Percentiles rank a stretch among this genome's conserved stretches.
Conservation (phyloP, 2,797 vertebrate species). For the Halcyon leucocephala region DNA sequence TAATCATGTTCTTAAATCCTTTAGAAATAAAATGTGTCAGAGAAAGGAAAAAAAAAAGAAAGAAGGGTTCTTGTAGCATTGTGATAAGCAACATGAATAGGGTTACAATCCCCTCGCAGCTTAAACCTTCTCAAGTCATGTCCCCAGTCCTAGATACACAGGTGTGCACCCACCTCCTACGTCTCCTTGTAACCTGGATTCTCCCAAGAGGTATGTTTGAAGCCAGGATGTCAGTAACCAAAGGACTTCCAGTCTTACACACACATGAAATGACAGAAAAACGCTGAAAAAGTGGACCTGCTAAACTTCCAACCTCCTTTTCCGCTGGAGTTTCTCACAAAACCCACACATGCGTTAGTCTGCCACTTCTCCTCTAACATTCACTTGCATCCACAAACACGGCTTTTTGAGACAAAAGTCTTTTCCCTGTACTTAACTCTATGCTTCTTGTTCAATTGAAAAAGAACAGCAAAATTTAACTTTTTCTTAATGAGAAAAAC, state of each 20-base stretch:
- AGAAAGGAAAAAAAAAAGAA: not conserved
- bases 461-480: not conserved
- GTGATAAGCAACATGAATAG: not conserved
- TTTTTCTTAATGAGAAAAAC: not conserved
- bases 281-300: not conserved
- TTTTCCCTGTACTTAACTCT: not conserved
- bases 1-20: not conserved
- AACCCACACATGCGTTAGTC: not conserved
- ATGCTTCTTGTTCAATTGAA: not conserved
- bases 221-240: not conserved
- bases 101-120: not conserved
- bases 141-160: not conserved
- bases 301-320: not conserved
- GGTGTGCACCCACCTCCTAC: not conserved
- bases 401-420: not conserved
- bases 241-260: not conserved
- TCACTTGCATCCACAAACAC: not conserved
- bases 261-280: not conserved
- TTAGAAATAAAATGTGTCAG: not conserved
- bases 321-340: not conserved
- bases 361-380: not conserved
- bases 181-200: not conserved
- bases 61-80: not conserved
- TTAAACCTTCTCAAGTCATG: not conserved
- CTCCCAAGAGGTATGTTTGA: not conserved